Percentiles rank a stretch among this genome's conserved stretches.
Conservation (phyloP, 35 echinoderm and acorn worm species). For the Heliocidaris erythrogramma region DNA sequence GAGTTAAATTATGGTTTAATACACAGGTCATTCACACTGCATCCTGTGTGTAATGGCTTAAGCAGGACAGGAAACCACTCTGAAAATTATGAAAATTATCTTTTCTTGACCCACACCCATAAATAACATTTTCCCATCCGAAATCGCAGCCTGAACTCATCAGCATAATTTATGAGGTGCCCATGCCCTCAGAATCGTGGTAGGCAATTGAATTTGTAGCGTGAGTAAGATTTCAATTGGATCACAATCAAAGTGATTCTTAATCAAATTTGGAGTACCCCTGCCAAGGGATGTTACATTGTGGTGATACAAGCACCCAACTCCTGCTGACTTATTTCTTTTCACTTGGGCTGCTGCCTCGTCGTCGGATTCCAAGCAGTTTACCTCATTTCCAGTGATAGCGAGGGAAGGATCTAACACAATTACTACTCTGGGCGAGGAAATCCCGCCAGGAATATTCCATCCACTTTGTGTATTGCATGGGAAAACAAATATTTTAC, state of each 20-base stretch:
- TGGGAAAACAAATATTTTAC: not conserved
- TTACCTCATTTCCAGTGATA: not conserved
- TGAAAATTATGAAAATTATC: not conserved
- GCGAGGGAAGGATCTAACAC: not conserved
- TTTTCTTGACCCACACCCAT: not conserved
- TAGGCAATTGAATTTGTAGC: slow-evolving; percentile 28
- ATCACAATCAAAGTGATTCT: slow-evolving; percentile 25
- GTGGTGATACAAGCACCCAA: not conserved
- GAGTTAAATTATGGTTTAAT: not conserved
- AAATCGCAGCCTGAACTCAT: not conserved
- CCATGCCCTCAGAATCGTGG: not conserved
- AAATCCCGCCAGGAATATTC: not conserved
- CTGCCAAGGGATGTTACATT: not conserved
- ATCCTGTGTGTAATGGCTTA: not conserved
- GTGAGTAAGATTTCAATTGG: not conserved
- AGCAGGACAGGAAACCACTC: not conserved
- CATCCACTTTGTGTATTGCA: not conserved
- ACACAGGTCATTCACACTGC: not conserved
- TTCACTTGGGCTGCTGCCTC: not conserved
- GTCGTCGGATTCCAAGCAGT: not conserved
- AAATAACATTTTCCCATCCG: not conserved
- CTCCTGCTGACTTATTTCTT: not conserved
- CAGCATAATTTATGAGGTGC: not conserved
- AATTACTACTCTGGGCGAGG: not conserved
- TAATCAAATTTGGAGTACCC: slow-evolving; percentile 3